A percentile compares a stretch with the other conserved stretches of the same genome.
Conservation (phyloP, 2,888 invertebrate genomes). For the Megaustenia siamemsis region DNA sequence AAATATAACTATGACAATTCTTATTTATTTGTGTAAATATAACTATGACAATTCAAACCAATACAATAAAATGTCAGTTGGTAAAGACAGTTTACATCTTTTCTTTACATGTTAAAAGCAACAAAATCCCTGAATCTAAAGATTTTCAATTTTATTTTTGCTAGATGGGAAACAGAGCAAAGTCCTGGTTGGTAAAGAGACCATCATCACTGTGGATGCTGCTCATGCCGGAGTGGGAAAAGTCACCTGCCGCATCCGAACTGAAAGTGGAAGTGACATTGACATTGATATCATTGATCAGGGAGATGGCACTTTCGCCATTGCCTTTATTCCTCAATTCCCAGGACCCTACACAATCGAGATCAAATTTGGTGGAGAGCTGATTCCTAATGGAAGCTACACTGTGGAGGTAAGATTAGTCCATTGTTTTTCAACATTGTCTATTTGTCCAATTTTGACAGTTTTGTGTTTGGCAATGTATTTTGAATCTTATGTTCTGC, state of each 20-base stretch:
- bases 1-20: too few relatives aligned
- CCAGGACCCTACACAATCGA: slow-evolving; percentile 89
- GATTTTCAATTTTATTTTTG: not conserved
- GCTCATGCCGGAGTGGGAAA: slow-evolving; percentile 90
- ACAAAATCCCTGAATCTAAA: too few relatives aligned
- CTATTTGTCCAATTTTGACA: not conserved
- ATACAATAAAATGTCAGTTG: too few relatives aligned
- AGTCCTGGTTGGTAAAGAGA: slow-evolving; percentile 89
- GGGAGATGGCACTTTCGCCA: slow-evolving; percentile 89
- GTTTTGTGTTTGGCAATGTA: not conserved
- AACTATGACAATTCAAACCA: too few relatives aligned
- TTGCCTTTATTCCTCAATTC: slow-evolving; percentile 79
- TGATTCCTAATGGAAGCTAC: slow-evolving; percentile 83
- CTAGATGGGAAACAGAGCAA: slow-evolving; percentile 87
- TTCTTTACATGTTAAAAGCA: too few relatives aligned
- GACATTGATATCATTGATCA: slow-evolving; percentile 92
- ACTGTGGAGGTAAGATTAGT: slow-evolving; percentile 77
- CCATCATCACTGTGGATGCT: slow-evolving; percentile 89
- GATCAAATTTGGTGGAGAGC: slow-evolving; percentile 91
- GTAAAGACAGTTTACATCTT: too few relatives aligned
- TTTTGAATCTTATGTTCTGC: not conserved
- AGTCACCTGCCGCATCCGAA: slow-evolving; percentile 90
- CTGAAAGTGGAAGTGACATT: slow-evolving; percentile 86
- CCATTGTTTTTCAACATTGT: too few relatives aligned
- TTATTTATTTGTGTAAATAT: too few relatives aligned